These are phyloP conservation scores for Harpalus rufipes DNA, from an alignment of 2,888 invertebrate genomes.

Conservation along the genomic window DNA sequence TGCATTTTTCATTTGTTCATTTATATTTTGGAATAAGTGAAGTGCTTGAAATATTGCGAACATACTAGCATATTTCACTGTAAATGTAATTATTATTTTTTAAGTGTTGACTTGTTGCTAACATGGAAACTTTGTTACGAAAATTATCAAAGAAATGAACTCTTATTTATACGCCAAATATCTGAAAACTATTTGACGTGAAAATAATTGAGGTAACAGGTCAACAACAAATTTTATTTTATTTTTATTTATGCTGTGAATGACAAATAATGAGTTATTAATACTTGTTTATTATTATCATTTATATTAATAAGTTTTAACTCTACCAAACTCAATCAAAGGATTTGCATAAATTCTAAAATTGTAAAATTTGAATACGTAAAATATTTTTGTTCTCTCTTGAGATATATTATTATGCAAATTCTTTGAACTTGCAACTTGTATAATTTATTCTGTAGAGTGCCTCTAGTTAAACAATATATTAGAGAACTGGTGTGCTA, in stretches of 20 bases:
- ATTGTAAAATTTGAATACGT: constrained; percentile 13
- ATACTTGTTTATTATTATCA: constrained; percentile 49
- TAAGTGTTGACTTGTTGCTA: constrained; percentile 62
- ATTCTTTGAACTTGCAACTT: constrained; percentile 35
- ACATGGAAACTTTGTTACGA: constrained; percentile 50
- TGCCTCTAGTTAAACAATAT: constrained; percentile 59
- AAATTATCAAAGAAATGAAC: constrained; percentile 61
- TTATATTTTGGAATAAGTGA: constrained; percentile 71
- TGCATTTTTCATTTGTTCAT: constrained; percentile 69
- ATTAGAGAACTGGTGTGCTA: constrained; percentile 51
- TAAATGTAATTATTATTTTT: constrained; percentile 59
- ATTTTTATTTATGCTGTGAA: constrained; percentile 67
- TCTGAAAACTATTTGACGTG: constrained; percentile 39
- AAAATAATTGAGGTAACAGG: constrained; percentile 49
- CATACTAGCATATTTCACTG: constrained; percentile 74
- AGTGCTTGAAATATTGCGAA: constrained; percentile 75
- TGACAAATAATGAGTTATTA: constrained; percentile 66
- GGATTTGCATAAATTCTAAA: constrained; percentile 36
- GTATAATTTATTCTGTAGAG: constrained; percentile 58
- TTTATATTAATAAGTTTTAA: constrained; percentile 43
- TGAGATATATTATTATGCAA: constrained; percentile 25
- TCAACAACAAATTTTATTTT: constrained; percentile 52
- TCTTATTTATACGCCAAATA: constrained; percentile 26
- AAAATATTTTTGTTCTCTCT: constrained; percentile 20
- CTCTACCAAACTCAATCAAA: constrained; percentile 47